These are phyloP conservation scores for Branchinecta lynchi DNA, from an alignment of 1,140 invertebrate species.

Conservation along the genomic window DNA sequence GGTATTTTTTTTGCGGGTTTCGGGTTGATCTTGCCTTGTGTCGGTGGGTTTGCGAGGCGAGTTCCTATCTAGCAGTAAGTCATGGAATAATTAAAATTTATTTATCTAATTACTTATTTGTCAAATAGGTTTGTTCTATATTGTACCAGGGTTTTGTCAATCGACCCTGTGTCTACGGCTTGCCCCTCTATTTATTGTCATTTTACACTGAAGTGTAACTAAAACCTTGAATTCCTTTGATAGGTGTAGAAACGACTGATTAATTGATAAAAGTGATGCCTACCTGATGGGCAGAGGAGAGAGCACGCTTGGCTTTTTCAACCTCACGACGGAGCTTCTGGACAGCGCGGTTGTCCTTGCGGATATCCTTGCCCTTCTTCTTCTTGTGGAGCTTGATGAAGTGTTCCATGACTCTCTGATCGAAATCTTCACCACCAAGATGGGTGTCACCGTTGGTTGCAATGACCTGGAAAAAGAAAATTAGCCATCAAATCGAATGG, in stretches of 20 bases:
- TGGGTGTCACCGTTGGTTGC: constrained; percentile 98
- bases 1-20: not conserved
- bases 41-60: not conserved
- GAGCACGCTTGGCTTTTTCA: constrained; percentile 91
- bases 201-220: not conserved
- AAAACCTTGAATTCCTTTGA: not conserved
- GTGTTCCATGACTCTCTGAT: constrained; percentile 95
- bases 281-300: constrained; percentile 78
- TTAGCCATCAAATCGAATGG: too few relatives aligned
- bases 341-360: constrained; percentile 75
- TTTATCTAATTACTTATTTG: not conserved
- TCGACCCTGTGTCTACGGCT: constrained; percentile 4
- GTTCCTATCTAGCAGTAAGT: constrained; percentile 8
- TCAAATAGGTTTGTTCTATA: not conserved
- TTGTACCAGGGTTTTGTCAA: constrained; percentile 5
- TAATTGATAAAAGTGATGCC: not conserved
- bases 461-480: constrained; percentile 60
- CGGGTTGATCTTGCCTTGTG: not conserved
- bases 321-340: constrained; percentile 93
- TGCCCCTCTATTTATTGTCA: not conserved
- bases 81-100: not conserved
- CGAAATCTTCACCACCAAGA: constrained; percentile 96
- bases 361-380: constrained; percentile 95
- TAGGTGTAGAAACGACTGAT: not conserved
- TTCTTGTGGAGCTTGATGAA: constrained; percentile 98